A percentile compares a stretch with the other conserved stretches of the same genome.
These are phyloP conservation scores for Antheraea mylitta DNA, from an alignment of 1,140 invertebrate species.

Conservation along the genomic window DNA sequence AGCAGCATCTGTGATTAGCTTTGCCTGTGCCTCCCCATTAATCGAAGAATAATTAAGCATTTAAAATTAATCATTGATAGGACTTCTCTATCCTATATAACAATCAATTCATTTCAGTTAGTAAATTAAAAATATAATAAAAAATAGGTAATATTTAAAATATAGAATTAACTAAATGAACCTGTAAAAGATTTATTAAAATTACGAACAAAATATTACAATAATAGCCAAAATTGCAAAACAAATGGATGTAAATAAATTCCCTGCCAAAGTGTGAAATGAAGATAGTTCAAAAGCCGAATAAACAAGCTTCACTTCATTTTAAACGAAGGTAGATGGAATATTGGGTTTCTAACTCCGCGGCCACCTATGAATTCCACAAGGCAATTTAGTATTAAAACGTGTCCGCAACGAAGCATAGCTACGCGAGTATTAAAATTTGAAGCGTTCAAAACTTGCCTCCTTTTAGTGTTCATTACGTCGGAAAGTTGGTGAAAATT, in stretches of 20 bases:
- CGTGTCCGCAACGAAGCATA: conserved; percentile 39
- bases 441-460: conserved; percentile 70
- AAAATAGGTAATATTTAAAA: no score
- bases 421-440: conserved; percentile 63
- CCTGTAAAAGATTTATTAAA: no score
- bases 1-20: no score
- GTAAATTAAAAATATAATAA: no score
- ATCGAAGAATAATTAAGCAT: no score
- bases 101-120: no score
- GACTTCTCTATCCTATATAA: no score
- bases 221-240: not conserved
- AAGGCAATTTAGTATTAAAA: conserved; percentile 51
- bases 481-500: conserved; percentile 72
- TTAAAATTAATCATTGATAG: no score
- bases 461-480: conserved; percentile 75
- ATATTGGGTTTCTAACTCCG: conserved; percentile 67
- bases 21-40: no score
- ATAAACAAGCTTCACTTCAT: conserved; percentile 48
- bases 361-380: conserved; percentile 46
- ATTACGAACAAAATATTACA: no score
- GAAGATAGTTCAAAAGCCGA: conserved; percentile 51
- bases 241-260: not conserved
- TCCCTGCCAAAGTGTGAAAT: not conserved
- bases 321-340: conserved; percentile 50
- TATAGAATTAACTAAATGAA: no score